Evolutionary conservation across 2,113 vertebrate species (phyloP).

Genomic region (Emydura subglobosa): DNA sequence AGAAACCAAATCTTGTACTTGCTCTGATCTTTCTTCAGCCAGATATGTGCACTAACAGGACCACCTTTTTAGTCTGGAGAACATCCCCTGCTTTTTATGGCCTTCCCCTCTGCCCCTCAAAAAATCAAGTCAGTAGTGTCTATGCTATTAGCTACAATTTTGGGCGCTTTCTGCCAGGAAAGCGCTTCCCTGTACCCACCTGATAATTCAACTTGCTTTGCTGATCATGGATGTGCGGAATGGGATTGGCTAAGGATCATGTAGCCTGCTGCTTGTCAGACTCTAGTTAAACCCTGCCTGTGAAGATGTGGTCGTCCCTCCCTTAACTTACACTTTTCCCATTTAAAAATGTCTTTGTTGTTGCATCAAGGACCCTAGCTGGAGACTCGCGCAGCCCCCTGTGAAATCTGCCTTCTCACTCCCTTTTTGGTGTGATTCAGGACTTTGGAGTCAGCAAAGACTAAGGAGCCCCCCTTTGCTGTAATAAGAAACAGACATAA

Average conservation of each 20-base stretch:
- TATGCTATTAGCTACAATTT: conserved; percentile 44
- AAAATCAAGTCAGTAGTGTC: conserved; percentile 36
- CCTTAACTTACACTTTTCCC: conserved; percentile 58
- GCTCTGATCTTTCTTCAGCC: conserved; percentile 55
- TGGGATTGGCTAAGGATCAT: conserved; percentile 61
- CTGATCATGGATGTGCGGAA: conserved; percentile 52
- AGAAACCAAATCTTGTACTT: conserved; percentile 67
- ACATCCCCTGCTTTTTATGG: conserved; percentile 49
- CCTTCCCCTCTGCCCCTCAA: conserved; percentile 52
- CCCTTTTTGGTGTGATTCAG: conserved; percentile 87
- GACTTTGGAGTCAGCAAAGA: conserved; percentile 87
- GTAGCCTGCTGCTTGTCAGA: conserved; percentile 61
- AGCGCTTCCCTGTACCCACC: conserved; percentile 31
- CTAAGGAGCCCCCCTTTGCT: conserved; percentile 86
- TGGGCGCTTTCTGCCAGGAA: conserved; percentile 72
- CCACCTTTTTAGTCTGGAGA: conserved; percentile 65
- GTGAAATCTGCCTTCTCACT: conserved; percentile 88
- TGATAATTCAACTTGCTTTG: conserved; percentile 51
- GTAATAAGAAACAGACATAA: conserved; percentile 99
- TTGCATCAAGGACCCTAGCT: conserved; percentile 80
- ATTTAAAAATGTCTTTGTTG: conserved; percentile 32
- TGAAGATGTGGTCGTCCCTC: conserved; percentile 73
- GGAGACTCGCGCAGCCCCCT: conserved; percentile 89
- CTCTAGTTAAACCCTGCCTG: conserved; percentile 56
- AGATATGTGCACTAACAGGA: conserved; percentile 62